phyloP scores from a whole-genome alignment of 2,797 vertebrate species.

The Muscicapa striata region DNA sequence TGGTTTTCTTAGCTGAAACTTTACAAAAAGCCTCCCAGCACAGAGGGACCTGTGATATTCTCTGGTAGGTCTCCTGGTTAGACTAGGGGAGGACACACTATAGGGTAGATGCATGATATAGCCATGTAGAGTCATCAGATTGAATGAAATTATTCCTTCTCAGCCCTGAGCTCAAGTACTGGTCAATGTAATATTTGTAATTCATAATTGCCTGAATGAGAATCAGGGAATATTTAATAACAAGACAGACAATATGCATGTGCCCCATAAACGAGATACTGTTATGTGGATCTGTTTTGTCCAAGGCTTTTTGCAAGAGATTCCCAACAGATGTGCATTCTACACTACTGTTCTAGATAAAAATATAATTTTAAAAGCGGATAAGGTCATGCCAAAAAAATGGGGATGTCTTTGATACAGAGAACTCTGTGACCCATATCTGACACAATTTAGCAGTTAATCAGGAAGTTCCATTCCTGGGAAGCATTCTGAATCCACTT shows the following conservation, averaged over 20 bases:
- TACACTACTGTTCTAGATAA: not conserved
- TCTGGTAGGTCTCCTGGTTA: not conserved
- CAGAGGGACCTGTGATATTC: not conserved
- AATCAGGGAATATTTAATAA: not conserved
- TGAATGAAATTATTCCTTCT: not conserved
- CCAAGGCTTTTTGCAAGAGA: not conserved
- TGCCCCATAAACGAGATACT: not conserved
- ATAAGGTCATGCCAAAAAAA: not conserved
- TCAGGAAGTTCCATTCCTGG: not conserved
- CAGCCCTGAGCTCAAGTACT: not conserved
- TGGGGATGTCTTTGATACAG: not conserved
- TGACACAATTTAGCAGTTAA: not conserved
- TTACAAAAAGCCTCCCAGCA: not conserved
- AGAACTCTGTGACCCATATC: not conserved
- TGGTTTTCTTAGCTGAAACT: not conserved
- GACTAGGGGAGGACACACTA: not conserved
- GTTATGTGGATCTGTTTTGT: not conserved
- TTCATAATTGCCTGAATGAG: not conserved
- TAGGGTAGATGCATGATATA: fast-evolving
- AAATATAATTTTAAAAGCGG: not conserved
- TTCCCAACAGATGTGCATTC: not conserved
- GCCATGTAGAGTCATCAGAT: not conserved
- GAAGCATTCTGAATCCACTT: not conserved
- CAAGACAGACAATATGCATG: not conserved
- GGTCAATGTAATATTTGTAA: not conserved